Evolutionary conservation across 2,113 vertebrate genomes (phyloP).

Genomic region (Hemichromis elongatus): DNA sequence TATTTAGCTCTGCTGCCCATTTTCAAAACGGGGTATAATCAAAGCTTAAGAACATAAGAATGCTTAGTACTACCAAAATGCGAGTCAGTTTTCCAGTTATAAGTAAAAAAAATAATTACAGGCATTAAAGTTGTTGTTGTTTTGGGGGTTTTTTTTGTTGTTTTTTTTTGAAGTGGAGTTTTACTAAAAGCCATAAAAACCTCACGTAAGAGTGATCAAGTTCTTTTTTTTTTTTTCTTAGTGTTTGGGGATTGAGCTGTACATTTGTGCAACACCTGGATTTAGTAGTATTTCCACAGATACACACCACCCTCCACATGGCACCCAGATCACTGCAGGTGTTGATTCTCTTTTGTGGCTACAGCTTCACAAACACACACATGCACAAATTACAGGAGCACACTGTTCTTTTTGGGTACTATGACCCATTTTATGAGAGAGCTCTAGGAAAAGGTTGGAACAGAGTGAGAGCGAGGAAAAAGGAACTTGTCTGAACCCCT

Average conservation of each 20-base stretch:
- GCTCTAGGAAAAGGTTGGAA: slow-evolving; percentile 2
- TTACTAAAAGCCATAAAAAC: slow-evolving; percentile 49
- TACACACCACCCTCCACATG: slow-evolving; percentile 15
- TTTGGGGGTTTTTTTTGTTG: too few species aligned
- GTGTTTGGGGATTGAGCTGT: slow-evolving; percentile 14
- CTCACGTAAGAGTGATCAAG: slow-evolving; percentile 19
- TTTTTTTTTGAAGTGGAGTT: slow-evolving; percentile 24
- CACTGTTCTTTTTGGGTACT: slow-evolving; percentile 25
- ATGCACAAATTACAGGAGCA: neutral
- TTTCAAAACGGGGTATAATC: neutral
- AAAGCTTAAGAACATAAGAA: neutral
- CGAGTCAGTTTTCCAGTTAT: neutral
- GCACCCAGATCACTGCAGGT: slow-evolving; percentile 42
- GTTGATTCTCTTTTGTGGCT: slow-evolving; percentile 14
- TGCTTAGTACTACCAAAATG: slow-evolving; percentile 6
- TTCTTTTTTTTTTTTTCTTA: slow-evolving; percentile 30
- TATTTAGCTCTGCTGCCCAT: fast-evolving
- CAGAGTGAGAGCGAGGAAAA: neutral
- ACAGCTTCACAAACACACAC: neutral
- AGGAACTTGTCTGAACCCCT: slow-evolving; percentile 30
- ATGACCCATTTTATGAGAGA: slow-evolving; percentile 46
- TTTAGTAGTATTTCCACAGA: neutral
- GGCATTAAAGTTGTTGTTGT: slow-evolving; percentile 1
- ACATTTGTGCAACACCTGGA: slow-evolving; percentile 37
- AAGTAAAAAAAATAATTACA: slow-evolving; percentile 3